Evolutionary conservation across 1,140 invertebrate species (phyloP).

Genomic region (Rhysida immarginata): DNA sequence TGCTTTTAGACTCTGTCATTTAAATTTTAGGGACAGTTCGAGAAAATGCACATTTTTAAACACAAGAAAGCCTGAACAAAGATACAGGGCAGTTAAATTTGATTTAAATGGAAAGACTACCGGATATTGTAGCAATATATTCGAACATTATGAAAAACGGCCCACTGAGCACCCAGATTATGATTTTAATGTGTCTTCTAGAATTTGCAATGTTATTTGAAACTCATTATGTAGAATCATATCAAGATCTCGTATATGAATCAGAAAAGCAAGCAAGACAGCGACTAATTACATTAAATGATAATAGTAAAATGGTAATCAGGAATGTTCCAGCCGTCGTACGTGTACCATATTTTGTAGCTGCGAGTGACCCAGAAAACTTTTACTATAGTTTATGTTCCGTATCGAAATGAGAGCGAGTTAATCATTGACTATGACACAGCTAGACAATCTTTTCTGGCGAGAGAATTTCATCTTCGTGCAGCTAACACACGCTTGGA

Average conservation of each 20-base stretch:
- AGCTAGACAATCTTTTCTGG: too few relatives aligned
- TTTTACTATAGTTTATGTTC: too few relatives aligned
- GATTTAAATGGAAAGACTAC: neutral
- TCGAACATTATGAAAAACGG: slow-evolving; percentile 12
- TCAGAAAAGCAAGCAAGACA: neutral
- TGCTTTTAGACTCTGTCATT: too few relatives aligned
- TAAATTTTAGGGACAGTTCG: too few relatives aligned
- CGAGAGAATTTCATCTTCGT: too few relatives aligned
- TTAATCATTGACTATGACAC: too few relatives aligned
- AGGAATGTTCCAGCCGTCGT: neutral
- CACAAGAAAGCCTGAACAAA: too few relatives aligned
- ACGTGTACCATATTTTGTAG: too few relatives aligned
- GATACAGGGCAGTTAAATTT: too few relatives aligned
- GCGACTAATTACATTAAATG: neutral
- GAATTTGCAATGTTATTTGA: slow-evolving; percentile 13
- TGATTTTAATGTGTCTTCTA: slow-evolving; percentile 7
- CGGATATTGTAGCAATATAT: slow-evolving; percentile 9
- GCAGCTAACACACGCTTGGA: too few relatives aligned
- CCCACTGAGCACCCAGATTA: neutral
- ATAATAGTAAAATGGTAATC: neutral
- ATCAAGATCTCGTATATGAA: neutral
- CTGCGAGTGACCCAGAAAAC: slow-evolving; percentile 5
- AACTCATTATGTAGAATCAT: slow-evolving; percentile 6
- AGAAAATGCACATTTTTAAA: too few relatives aligned
- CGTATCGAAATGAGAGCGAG: too few relatives aligned